Evolutionary conservation across 2,888 invertebrate species (phyloP).

Genomic region (Phyllotreta striolata): DNA sequence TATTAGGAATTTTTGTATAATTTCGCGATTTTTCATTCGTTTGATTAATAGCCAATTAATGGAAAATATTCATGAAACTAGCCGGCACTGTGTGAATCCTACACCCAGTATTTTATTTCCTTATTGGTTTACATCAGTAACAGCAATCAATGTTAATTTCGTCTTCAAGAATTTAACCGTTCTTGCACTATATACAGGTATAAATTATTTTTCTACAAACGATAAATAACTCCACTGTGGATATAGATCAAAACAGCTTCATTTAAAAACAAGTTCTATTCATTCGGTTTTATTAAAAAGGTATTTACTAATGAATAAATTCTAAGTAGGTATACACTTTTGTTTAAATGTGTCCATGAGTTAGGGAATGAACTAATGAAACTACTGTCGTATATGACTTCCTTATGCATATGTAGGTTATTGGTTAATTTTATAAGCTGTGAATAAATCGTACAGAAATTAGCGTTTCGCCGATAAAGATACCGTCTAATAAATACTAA

Average conservation of each 20-base stretch:
- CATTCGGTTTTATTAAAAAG: constrained; percentile 2
- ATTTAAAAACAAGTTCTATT: constrained; percentile 12
- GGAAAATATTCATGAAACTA: constrained; percentile 32
- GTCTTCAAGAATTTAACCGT: constrained; percentile 19
- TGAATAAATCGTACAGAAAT: constrained; percentile 10
- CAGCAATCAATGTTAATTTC: constrained; percentile 29
- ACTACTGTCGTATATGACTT: background rate
- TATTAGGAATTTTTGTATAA: constrained; percentile 33
- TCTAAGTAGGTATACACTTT: background rate
- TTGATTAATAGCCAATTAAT: constrained; percentile 36
- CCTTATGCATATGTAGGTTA: background rate
- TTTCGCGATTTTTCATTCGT: constrained; percentile 33
- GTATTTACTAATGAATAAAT: background rate
- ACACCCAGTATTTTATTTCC: constrained; percentile 27
- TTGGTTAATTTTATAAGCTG: constrained; percentile 8
- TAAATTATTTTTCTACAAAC: constrained; percentile 19
- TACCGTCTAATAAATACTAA: constrained; percentile 12
- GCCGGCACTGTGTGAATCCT: constrained; percentile 23
- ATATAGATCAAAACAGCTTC: constrained; percentile 17
- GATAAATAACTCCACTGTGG: constrained; percentile 18
- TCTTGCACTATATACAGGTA: constrained; percentile 18
- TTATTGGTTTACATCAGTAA: constrained; percentile 24
- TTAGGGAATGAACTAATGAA: background rate
- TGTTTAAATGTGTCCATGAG: background rate
- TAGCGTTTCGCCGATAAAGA: constrained; percentile 16